Percentiles rank a stretch among this genome's conserved stretches.
Conservation (phyloP, 1,140 invertebrate genomes). For the Wasmannia auropunctata region DNA sequence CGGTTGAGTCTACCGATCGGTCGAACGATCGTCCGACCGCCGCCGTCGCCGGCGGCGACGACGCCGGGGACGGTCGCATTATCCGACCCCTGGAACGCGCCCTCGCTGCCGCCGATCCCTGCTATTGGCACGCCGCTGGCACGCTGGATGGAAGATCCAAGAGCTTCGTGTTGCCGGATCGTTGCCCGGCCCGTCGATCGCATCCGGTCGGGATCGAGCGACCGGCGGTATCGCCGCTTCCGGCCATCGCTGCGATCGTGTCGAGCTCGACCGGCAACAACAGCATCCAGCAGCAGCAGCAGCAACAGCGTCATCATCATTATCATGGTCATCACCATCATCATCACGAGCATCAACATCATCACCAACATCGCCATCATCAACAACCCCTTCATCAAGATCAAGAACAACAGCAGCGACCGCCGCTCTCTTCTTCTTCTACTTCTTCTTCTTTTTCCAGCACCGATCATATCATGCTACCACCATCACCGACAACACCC, state of each 20-base stretch:
- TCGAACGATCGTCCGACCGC: slow-evolving; percentile 15
- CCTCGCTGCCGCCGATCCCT: slow-evolving; percentile 55
- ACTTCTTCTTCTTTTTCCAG: slow-evolving; percentile 83
- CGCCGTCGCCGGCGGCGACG: background rate
- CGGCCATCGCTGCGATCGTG: slow-evolving; percentile 56
- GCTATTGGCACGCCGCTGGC: slow-evolving; percentile 74
- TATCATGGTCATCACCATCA: slow-evolving; percentile 60
- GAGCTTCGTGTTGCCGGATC: slow-evolving; percentile 81
- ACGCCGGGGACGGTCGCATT: slow-evolving; percentile 64
- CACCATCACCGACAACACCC: slow-evolving; percentile 76
- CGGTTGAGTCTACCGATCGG: slow-evolving; percentile 4
- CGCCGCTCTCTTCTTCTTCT: slow-evolving; percentile 77
- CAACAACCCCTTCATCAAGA: slow-evolving; percentile 50
- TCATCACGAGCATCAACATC: slow-evolving; percentile 59
- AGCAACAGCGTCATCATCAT: slow-evolving; percentile 48
- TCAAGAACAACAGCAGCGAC: slow-evolving; percentile 68
- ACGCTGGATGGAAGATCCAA: slow-evolving; percentile 80
- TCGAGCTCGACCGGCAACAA: slow-evolving; percentile 55
- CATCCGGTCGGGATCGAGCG: slow-evolving; percentile 67
- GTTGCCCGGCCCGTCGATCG: slow-evolving; percentile 69
- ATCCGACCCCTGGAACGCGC: slow-evolving; percentile 75
- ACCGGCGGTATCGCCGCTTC: slow-evolving; percentile 66
- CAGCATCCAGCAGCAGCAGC: slow-evolving; percentile 55
- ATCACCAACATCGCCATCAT: slow-evolving; percentile 60
- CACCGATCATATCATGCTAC: slow-evolving; percentile 83